These are phyloP conservation scores for Argyresthia albistria DNA, from an alignment of 2,888 invertebrate genomes.

Conservation along the genomic window DNA sequence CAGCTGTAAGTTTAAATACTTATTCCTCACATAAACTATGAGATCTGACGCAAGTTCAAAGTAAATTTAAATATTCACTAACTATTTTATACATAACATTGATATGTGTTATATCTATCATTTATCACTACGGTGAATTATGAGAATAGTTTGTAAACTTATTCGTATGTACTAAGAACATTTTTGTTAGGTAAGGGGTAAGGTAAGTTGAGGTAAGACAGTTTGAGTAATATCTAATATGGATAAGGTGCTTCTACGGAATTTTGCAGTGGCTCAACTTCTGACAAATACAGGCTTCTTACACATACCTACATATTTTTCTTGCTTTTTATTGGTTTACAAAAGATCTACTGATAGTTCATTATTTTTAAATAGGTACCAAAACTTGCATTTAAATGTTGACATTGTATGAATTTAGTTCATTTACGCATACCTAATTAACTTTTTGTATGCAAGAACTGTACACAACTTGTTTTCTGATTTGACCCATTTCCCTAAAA, in stretches of 20 bases:
- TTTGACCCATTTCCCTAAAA: too few relatives aligned
- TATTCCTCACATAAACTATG: slow-evolving; percentile 8
- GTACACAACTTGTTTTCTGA: too few relatives aligned
- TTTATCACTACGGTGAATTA: too few relatives aligned
- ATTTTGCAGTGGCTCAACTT: slow-evolving; percentile 30
- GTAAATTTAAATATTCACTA: slow-evolving; percentile 4
- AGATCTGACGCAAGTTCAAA: slow-evolving; percentile 63
- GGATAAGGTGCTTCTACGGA: not conserved
- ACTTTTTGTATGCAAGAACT: too few relatives aligned
- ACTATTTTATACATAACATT: slow-evolving; percentile 2
- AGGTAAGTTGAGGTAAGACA: too few relatives aligned
- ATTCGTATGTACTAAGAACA: not conserved
- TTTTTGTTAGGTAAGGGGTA: too few relatives aligned
- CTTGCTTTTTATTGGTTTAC: not conserved
- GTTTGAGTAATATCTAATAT: not conserved
- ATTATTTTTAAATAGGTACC: too few relatives aligned
- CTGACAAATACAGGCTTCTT: slow-evolving; percentile 59
- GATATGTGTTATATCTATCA: slow-evolving; percentile 1
- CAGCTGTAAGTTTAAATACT: slow-evolving; percentile 10
- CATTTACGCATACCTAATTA: too few relatives aligned
- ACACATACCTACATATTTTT: not conserved
- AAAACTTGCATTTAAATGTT: too few relatives aligned
- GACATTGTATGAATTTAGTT: too few relatives aligned
- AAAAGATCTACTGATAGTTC: too few relatives aligned
- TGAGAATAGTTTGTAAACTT: not conserved